These are phyloP conservation scores for Macroramphosus scolopax DNA, from an alignment of 2,797 vertebrate species.

Conservation along the genomic window DNA sequence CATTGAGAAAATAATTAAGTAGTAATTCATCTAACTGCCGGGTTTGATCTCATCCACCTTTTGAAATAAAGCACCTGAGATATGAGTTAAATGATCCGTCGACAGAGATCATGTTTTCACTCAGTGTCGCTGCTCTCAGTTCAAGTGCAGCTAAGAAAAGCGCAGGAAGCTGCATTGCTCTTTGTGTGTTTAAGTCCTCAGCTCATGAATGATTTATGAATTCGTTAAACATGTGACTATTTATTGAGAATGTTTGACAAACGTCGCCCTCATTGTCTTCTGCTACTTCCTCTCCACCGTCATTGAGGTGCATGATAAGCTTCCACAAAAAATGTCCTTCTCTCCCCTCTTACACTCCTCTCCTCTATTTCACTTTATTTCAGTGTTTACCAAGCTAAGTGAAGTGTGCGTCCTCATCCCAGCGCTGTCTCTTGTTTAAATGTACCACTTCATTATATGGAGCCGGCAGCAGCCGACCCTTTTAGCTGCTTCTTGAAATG, in stretches of 20 bases:
- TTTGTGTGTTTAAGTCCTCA: too few relatives aligned
- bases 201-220: too few relatives aligned
- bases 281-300: conserved; percentile 16
- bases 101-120: too few relatives aligned
- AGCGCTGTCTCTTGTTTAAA: conserved; percentile 54
- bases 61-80: too few relatives aligned
- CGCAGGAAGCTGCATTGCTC: too few relatives aligned
- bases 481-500: conserved; percentile 51
- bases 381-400: conserved; percentile 47
- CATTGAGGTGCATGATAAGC: conserved; percentile 15
- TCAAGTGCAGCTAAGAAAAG: too few relatives aligned
- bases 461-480: conserved; percentile 43
- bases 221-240: conserved; percentile 28
- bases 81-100: too few relatives aligned
- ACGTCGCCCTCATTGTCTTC: conserved; percentile 7
- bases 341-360: conserved; percentile 1
- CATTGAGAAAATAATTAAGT: too few relatives aligned
- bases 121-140: too few relatives aligned
- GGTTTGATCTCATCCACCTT: too few relatives aligned
- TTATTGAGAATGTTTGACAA: conserved; percentile 18
- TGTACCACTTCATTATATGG: conserved; percentile 54
- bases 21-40: too few relatives aligned
- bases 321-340: conserved; percentile 3
- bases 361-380: conserved; percentile 23
- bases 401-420: conserved; percentile 39